Conservation (phyloP, 2,797 vertebrate genomes). For the Oreortyx pictus region DNA sequence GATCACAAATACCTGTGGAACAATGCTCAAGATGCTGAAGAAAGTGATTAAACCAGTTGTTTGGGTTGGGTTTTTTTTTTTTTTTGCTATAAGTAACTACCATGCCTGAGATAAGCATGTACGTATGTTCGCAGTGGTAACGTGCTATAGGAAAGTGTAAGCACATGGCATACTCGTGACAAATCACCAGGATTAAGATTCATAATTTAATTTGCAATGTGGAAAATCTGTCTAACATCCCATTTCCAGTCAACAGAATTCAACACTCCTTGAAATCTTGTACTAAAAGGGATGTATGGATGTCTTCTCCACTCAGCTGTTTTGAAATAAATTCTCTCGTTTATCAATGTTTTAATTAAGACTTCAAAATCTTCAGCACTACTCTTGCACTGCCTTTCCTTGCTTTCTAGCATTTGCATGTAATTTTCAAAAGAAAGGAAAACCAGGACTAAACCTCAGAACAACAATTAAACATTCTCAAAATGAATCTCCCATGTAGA, state of each 20-base stretch:
- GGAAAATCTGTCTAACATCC: not conserved
- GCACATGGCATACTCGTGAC: fast-evolving
- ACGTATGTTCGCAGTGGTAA: not conserved
- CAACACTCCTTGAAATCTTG: not conserved
- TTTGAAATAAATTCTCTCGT: not conserved
- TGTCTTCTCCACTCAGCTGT: not conserved
- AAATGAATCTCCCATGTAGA: fast-evolving
- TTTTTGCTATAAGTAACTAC: not conserved
- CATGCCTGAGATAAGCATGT: not conserved
- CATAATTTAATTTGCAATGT: not conserved
- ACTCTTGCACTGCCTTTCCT: not conserved
- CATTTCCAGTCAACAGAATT: not conserved
- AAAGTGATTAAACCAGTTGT: not conserved
- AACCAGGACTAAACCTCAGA: not conserved
- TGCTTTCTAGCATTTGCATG: not conserved
- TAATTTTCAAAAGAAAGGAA: not conserved
- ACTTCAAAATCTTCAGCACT: not conserved
- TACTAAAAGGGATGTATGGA: not conserved
- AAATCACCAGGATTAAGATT: not conserved
- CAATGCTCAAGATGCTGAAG: not conserved
- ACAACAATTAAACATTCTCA: not conserved
- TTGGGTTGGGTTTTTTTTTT: too few relatives aligned
- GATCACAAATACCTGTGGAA: not conserved
- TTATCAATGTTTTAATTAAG: not conserved
- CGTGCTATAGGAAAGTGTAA: not conserved